Base-by-base conservation (phyloP, 2,113 vertebrate genomes). In the Phylloscopus trochiloides region DNA sequence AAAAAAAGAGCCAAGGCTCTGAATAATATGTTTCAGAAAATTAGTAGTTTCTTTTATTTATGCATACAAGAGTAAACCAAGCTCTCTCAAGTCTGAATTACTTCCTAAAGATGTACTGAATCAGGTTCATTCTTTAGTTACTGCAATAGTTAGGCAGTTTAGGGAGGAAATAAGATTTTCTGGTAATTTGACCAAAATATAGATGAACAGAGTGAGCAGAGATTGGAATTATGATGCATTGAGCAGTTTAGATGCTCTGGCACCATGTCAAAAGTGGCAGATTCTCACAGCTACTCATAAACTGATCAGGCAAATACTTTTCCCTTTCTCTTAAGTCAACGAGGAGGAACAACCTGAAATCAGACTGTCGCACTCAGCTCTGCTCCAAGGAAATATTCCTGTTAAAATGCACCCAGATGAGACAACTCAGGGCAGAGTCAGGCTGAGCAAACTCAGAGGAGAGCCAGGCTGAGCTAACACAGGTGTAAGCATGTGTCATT, bases 401-500 rank as follows among this genome's bases (percentile, higher is more conserved):
- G 11, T 40, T 67, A 62, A 59, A 43, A 11, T 38, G 9, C 63
- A 63, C 7, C 6, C 15, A 26, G 7, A 1, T 36, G 77, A 78
- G 24, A 61, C 7, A 48, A 24, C 17, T 51, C 18, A 54, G 58
- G 12, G 32, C 13, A 54, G 20, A 74, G 14, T 31, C 58, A 63
- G 57, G 42, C 36, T 65, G 38, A 62, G 29, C 58, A 21, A 40
- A 51, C 21, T 9, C 22, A 54, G 62, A 12, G 28, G 21, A 36
- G 32, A 72, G 19, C 29, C 65, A 71, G 38, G 32, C 48, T 72
- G 48, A 62, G 34, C 3, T 67, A 74, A 25, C 12, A 36, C 7
- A 59, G 36, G 3, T 50, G 14, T 26, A 14, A 81, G 3, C 17
- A 65, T 0, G 3, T 5, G 6, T 6, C 5, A 20, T 29, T 74